Evolutionary conservation across 92 coral and sea anemone genomes (phyloP).

Genomic region (Bergia sp.): DNA sequence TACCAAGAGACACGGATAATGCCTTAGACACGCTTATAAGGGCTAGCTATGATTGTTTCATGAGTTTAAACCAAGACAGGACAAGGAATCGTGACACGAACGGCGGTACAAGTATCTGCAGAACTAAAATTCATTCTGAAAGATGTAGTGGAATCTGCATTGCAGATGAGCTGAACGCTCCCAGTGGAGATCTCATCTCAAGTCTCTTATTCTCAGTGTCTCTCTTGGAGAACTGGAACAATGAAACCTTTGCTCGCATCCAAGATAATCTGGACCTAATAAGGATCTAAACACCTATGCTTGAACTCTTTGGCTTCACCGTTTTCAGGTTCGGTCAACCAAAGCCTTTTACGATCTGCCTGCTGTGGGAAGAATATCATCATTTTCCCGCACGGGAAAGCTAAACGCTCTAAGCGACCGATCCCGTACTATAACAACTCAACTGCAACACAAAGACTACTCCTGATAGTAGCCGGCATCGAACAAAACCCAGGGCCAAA

Average conservation of each 20-base stretch:
- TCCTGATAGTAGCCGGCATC: constrained; percentile 8
- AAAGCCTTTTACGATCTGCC: no score
- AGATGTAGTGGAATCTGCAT: constrained; percentile 8
- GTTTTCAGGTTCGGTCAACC: no score
- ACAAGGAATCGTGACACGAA: neutral
- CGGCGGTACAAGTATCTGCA: neutral
- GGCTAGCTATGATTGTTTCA: no score
- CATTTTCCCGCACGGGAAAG: no score
- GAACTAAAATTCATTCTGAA: neutral
- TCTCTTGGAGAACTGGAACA: neutral
- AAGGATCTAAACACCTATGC: no score
- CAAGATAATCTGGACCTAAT: constrained; percentile 12
- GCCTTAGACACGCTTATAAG: no score
- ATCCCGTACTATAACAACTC: constrained; percentile 32
- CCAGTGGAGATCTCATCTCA: neutral
- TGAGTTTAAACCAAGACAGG: neutral
- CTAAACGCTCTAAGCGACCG: no score
- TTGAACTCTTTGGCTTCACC: no score
- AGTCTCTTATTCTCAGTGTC: neutral
- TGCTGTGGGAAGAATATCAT: no score
- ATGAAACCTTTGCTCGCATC: neutral
- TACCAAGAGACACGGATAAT: no score
- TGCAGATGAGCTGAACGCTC: neutral
- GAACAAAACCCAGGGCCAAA: neutral
- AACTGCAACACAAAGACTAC: constrained; percentile 24